A percentile compares a stretch with the other conserved stretches of the same genome.
phyloP scores from a whole-genome alignment of 2,113 vertebrate genomes.

The Merops nubicus region DNA sequence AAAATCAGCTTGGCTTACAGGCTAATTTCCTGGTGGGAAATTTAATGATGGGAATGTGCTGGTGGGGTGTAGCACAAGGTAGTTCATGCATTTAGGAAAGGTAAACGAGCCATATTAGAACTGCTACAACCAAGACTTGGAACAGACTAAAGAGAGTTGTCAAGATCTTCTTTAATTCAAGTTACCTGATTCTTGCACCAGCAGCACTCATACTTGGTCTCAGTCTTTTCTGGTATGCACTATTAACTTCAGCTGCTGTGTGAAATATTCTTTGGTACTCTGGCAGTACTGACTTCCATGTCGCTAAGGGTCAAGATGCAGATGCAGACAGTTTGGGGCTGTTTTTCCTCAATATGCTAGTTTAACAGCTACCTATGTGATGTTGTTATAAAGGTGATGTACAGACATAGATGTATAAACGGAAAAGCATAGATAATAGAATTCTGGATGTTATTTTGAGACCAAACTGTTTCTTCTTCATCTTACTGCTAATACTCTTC shows the following conservation, averaged over 20 bases:
- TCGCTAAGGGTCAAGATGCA: not conserved
- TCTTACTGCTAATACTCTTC: not conserved
- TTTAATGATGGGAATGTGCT: not conserved
- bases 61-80: not conserved
- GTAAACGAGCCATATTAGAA: rapidly evolving
- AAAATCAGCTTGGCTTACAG: not conserved
- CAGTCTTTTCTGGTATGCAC: not conserved
- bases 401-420: not conserved
- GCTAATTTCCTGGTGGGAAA: not conserved
- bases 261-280: not conserved
- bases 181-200: not conserved
- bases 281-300: not conserved
- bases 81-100: not conserved
- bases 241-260: not conserved
- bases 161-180: not conserved
- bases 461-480: not conserved
- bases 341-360: not conserved
- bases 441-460: not conserved
- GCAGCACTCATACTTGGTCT: not conserved
- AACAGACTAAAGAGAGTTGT: not conserved
- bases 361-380: not conserved
- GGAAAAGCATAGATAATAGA: not conserved
- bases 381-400: not conserved
- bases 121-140: not conserved
- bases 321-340: not conserved